Evolutionary conservation across 2,888 invertebrate genomes (phyloP).

Genomic region (Agonopterix alstromeriana): DNA sequence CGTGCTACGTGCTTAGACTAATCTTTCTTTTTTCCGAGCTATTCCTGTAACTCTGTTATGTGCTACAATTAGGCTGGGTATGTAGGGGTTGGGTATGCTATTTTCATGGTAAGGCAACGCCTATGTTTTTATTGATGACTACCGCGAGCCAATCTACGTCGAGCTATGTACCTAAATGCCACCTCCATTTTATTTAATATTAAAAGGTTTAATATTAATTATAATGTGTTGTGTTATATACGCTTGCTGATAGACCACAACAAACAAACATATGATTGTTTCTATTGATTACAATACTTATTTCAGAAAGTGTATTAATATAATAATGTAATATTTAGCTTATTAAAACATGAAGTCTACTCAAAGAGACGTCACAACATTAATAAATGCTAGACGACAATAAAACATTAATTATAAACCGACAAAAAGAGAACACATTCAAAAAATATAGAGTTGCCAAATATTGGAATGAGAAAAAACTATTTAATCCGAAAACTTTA

Average conservation of each 20-base stretch:
- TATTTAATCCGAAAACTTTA: slow-evolving; percentile 70
- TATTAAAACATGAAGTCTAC: no score
- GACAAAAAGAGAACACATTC: slow-evolving; percentile 2
- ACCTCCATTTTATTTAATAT: no score
- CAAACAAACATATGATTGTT: no score
- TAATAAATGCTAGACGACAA: not conserved
- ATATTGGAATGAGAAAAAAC: slow-evolving; percentile 60
- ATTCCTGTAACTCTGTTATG: slow-evolving; percentile 61
- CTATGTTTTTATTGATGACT: not conserved
- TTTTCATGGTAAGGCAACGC: no score
- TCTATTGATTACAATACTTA: no score
- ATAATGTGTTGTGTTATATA: no score
- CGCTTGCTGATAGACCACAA: no score
- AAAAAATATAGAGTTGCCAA: slow-evolving; percentile 31
- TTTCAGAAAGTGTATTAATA: no score
- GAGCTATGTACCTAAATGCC: slow-evolving; percentile 21
- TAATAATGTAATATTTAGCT: no score
- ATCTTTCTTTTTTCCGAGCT: slow-evolving; percentile 56
- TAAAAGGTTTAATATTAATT: no score
- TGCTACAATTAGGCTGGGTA: slow-evolving; percentile 38
- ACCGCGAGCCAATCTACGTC: not conserved
- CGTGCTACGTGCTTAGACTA: slow-evolving; percentile 48
- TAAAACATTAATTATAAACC: slow-evolving; percentile 6
- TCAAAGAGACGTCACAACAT: not conserved
- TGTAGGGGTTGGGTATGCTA: not conserved